Percentiles rank a stretch among this genome's conserved stretches.
Conservation (phyloP, 2,113 vertebrate genomes). For the Hypocryptadius cinnamomeus region DNA sequence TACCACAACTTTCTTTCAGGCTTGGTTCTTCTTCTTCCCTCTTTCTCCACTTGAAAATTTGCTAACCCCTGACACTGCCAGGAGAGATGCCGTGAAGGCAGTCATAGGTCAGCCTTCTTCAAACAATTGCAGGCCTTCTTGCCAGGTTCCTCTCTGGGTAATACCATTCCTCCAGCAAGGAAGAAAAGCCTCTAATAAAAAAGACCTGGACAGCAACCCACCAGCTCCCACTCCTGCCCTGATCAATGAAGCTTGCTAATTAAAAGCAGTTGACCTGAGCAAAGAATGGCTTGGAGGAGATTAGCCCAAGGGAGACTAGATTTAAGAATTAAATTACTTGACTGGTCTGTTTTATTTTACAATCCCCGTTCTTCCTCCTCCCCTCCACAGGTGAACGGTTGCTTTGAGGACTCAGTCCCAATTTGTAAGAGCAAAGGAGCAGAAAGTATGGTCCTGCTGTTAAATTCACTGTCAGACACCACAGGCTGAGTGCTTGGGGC, state of each 20-base stretch:
- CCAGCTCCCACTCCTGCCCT: conserved; percentile 38
- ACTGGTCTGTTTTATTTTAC: conserved; percentile 39
- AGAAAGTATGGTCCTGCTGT: not conserved
- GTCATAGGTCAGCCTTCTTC: not conserved
- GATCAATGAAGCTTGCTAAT: conserved; percentile 58
- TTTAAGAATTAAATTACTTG: conserved; percentile 55
- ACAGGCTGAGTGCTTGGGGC: not conserved
- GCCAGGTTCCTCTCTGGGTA: not conserved
- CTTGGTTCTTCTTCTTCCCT: not conserved
- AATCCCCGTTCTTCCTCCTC: not conserved
- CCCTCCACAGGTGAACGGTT: not conserved
- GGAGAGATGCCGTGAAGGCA: not conserved
- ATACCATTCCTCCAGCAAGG: not conserved
- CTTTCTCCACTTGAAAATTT: not conserved
- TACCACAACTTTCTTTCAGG: not conserved
- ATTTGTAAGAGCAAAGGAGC: not conserved
- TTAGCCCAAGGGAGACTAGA: conserved; percentile 37
- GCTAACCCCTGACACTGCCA: conserved; percentile 14
- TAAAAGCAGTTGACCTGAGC: conserved; percentile 59
- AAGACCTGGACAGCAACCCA: conserved; percentile 23
- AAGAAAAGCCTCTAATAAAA: conserved; percentile 41
- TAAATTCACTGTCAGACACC: conserved; percentile 16
- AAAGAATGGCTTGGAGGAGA: conserved; percentile 21
- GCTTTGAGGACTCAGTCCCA: conserved; percentile 1
- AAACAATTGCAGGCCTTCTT: conserved; percentile 8